Evolutionary conservation across 1,140 invertebrate genomes (phyloP).

Genomic region (Panonychus citri): DNA sequence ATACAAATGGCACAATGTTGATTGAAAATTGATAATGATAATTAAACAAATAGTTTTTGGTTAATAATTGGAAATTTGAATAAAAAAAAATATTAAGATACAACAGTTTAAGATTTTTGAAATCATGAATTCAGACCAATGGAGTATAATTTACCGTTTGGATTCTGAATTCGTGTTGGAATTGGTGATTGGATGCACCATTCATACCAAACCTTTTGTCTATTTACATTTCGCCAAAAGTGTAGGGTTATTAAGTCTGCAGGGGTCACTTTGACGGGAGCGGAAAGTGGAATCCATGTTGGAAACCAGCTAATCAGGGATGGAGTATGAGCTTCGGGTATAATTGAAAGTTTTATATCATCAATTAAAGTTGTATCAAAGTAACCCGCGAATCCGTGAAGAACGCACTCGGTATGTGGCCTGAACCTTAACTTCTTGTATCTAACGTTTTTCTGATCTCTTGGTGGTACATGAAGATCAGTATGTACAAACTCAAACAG

Average conservation of each 20-base stretch:
- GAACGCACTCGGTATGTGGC: constrained; percentile 41
- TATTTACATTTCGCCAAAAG: constrained; percentile 53
- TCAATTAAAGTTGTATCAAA: constrained; percentile 71
- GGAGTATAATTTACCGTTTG: constrained; percentile 47
- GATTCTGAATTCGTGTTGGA: constrained; percentile 45
- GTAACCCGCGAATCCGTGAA: constrained; percentile 86
- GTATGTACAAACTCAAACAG: constrained; percentile 63
- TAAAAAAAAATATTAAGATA: no score
- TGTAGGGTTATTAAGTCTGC: constrained; percentile 46
- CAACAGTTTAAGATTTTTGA: no score
- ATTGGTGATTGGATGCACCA: constrained; percentile 54
- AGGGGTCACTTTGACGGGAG: constrained; percentile 42
- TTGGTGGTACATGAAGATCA: background rate
- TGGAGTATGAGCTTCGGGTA: constrained; percentile 57
- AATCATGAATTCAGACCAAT: constrained; percentile 26
- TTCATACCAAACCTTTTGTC: constrained; percentile 82
- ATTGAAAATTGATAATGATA: no score
- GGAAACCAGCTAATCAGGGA: constrained; percentile 96
- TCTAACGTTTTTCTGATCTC: constrained; percentile 36
- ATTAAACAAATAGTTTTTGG: no score
- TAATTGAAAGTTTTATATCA: constrained; percentile 52
- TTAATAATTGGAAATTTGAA: no score
- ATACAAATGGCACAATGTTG: no score
- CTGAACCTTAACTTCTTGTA: constrained; percentile 42
- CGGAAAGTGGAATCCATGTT: constrained; percentile 70